These are phyloP conservation scores for Andricus quercusramuli DNA, from an alignment of 2,888 invertebrate species.

Conservation along the genomic window DNA sequence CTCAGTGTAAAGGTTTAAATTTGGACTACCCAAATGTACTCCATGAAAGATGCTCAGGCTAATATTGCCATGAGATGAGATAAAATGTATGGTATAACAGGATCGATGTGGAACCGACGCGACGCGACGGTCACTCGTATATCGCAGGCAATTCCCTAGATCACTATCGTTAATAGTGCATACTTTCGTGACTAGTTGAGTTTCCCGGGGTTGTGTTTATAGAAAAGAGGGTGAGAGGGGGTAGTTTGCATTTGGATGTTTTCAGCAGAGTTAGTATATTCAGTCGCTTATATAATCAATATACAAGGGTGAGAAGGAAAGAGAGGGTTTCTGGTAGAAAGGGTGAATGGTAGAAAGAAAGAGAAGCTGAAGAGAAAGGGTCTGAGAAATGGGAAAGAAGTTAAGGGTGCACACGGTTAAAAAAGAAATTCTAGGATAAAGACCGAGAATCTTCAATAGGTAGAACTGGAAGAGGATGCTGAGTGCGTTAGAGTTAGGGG, in stretches of 20 bases:
- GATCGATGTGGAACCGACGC: neutral
- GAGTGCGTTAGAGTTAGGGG: slow-evolving; percentile 5
- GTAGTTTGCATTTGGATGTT: slow-evolving; percentile 66
- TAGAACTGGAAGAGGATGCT: slow-evolving; percentile 31
- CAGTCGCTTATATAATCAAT: slow-evolving; percentile 77
- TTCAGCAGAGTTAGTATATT: slow-evolving; percentile 74
- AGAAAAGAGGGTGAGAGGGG: slow-evolving; percentile 52
- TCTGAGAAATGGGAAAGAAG: slow-evolving; percentile 48
- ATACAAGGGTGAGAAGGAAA: slow-evolving; percentile 69
- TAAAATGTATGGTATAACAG: neutral
- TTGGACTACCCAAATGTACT: no score
- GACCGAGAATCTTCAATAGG: slow-evolving; percentile 41
- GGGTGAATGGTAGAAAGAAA: slow-evolving; percentile 63
- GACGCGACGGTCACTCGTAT: neutral
- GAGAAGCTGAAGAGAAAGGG: slow-evolving; percentile 58
- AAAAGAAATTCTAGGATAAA: slow-evolving; percentile 44
- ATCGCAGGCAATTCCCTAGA: slow-evolving; percentile 48
- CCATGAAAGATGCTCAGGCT: neutral
- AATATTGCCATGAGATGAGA: neutral
- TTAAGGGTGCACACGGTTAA: slow-evolving; percentile 40
- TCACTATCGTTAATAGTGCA: slow-evolving; percentile 55
- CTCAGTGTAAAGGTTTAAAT: no score
- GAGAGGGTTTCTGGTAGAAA: slow-evolving; percentile 51
- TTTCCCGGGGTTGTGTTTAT: slow-evolving; percentile 40
- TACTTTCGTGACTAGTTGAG: slow-evolving; percentile 47